phyloP scores from a whole-genome alignment of 1,140 invertebrate species.

The Magallana ariakensis region DNA sequence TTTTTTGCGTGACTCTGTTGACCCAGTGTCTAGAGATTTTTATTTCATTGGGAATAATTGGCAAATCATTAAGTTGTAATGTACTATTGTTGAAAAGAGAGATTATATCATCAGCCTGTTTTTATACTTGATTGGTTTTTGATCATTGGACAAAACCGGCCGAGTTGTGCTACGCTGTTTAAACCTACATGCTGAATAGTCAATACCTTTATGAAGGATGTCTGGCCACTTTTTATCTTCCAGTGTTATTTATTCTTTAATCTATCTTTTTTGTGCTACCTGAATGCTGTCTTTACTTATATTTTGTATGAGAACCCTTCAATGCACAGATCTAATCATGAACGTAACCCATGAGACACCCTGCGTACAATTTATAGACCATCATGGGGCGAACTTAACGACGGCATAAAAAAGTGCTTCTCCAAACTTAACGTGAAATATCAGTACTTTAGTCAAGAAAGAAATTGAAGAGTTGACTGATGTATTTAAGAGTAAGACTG shows the following conservation, averaged over 20 bases:
- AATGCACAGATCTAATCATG: conserved; percentile 17
- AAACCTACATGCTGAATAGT: conserved; percentile 19
- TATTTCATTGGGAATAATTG: conserved; percentile 23
- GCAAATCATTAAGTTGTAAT: conserved; percentile 22
- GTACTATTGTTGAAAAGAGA: conserved; percentile 15
- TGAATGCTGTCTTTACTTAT: conserved; percentile 23
- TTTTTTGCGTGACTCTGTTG: neutral
- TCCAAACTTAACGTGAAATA: neutral
- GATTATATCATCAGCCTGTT: conserved; percentile 33
- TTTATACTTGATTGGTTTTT: conserved; percentile 9
- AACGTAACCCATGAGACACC: neutral
- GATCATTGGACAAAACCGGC: neutral
- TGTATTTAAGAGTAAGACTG: conserved; percentile 5
- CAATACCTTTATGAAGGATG: conserved; percentile 23
- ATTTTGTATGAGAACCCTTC: conserved; percentile 21
- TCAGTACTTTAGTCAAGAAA: neutral
- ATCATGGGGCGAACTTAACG: conserved; percentile 14
- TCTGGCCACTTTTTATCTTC: conserved; percentile 19
- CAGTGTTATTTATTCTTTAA: conserved; percentile 13
- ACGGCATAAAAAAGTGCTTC: conserved; percentile 27
- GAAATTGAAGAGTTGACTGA: neutral
- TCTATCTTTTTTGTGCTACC: conserved; percentile 30
- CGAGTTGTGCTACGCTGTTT: neutral
- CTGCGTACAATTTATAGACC: conserved; percentile 26
- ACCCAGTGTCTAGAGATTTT: conserved; percentile 7